A percentile compares a stretch with the other conserved stretches of the same genome.
These are phyloP conservation scores for Ploceus nigricollis DNA, from an alignment of 2,113 vertebrate species.

Conservation along the genomic window DNA sequence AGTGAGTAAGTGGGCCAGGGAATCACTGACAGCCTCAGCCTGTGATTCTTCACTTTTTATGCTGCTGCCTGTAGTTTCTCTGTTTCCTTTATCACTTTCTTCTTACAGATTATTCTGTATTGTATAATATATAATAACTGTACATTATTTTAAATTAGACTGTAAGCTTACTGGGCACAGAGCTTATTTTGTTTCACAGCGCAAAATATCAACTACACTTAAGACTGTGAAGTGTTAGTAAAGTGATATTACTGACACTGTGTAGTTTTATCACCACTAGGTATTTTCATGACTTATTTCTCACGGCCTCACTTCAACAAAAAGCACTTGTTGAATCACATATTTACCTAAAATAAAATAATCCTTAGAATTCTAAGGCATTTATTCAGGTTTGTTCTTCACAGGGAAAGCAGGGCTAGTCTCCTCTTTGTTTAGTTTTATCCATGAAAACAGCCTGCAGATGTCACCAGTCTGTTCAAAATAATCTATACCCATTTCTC, in stretches of 20 bases:
- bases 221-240: neutral
- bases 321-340: neutral
- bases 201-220: neutral
- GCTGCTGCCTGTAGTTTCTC: neutral
- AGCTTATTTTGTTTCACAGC: neutral
- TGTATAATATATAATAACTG: no score
- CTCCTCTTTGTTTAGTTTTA: neutral
- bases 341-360: neutral
- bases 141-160: neutral
- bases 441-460: neutral
- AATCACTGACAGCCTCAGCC: neutral
- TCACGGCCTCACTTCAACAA: neutral
- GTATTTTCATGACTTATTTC: neutral
- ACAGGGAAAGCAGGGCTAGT: neutral
- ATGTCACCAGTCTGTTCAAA: constrained; percentile 1
- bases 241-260: neutral
- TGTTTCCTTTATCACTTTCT: neutral
- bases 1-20: rapidly evolving
- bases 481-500: neutral
- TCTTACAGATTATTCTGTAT: neutral
- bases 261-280: neutral
- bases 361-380: neutral
- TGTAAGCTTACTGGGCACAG: neutral
- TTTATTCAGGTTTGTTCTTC: neutral
- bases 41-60: neutral